phyloP scores from a whole-genome alignment of 2,888 invertebrate species.

The Aphidoletes aphidimyza region DNA sequence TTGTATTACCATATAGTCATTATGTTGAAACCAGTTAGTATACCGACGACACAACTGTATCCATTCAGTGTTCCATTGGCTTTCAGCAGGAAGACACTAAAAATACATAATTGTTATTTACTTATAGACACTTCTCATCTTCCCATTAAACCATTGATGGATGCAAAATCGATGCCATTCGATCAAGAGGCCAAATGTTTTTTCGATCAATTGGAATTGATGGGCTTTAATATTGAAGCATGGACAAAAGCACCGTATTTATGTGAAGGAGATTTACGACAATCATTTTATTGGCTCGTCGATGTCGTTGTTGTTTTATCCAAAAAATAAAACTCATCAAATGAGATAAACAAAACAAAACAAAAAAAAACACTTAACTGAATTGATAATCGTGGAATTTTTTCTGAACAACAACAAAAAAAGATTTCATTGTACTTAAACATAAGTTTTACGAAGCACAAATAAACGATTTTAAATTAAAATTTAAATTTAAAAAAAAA shows the following conservation, averaged over 20 bases:
- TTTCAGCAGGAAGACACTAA: too few species aligned
- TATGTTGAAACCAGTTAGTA: conserved; percentile 87
- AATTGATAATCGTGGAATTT: neutral
- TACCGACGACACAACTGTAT: too few species aligned
- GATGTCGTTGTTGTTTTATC: conserved; percentile 88
- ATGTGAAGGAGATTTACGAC: conserved; percentile 94
- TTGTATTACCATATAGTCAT: conserved; percentile 93
- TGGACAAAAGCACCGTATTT: conserved; percentile 95
- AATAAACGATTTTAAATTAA: conserved; percentile 2
- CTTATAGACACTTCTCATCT: conserved; percentile 73
- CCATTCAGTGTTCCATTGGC: too few species aligned
- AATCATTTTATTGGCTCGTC: conserved; percentile 90
- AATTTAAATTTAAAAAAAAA: neutral
- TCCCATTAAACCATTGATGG: conserved; percentile 67
- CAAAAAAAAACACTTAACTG: neutral
- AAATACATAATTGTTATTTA: conserved; percentile 51
- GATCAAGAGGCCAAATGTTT: conserved; percentile 85
- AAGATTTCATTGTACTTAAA: conserved; percentile 34
- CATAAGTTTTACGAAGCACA: neutral
- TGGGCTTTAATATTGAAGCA: conserved; percentile 79
- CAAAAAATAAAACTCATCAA: conserved; percentile 61
- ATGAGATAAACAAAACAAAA: neutral
- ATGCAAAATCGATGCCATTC: conserved; percentile 75
- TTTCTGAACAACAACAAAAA: too few species aligned
- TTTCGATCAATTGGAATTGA: conserved; percentile 68